A percentile compares a stretch with the other conserved stretches of the same genome.
Evolutionary conservation across 2,888 invertebrate genomes (phyloP).

Genomic region (Zaprionus obscuricornis): DNA sequence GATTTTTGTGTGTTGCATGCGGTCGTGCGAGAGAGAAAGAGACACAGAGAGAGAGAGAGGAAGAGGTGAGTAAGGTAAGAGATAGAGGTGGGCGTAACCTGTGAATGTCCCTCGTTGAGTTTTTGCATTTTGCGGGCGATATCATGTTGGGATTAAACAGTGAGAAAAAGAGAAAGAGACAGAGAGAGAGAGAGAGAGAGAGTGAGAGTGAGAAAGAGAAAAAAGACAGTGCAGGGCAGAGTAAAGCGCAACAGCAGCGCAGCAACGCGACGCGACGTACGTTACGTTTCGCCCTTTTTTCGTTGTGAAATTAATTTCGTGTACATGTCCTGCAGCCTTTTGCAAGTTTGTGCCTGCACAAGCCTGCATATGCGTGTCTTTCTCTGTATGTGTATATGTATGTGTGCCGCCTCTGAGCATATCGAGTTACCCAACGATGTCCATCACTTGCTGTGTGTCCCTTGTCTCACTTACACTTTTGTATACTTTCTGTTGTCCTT

Average conservation of each 20-base stretch:
- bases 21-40: slow-evolving; percentile 21
- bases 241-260: too few species aligned
- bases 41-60: background rate
- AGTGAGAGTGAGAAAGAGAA: too few species aligned
- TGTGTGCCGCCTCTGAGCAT: slow-evolving; percentile 13
- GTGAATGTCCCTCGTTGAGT: background rate
- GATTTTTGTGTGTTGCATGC: slow-evolving; percentile 75
- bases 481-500: background rate
- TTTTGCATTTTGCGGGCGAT: slow-evolving; percentile 70
- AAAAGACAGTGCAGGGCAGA: too few species aligned
- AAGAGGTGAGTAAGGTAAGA: background rate
- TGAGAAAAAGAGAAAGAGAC: too few species aligned
- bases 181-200: too few species aligned
- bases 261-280: too few species aligned
- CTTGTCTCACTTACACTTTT: background rate
- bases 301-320: slow-evolving; percentile 74
- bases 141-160: slow-evolving; percentile 78
- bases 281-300: slow-evolving; percentile 38
- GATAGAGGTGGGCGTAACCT: background rate
- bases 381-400: slow-evolving; percentile 7
- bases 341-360: slow-evolving; percentile 48
- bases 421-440: slow-evolving; percentile 46
- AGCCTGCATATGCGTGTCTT: background rate
- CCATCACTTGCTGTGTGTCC: slow-evolving; percentile 26
- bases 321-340: slow-evolving; percentile 74